These are phyloP conservation scores for Amphimallon solstitiale DNA, from an alignment of 2,888 invertebrate species.

Conservation along the genomic window DNA sequence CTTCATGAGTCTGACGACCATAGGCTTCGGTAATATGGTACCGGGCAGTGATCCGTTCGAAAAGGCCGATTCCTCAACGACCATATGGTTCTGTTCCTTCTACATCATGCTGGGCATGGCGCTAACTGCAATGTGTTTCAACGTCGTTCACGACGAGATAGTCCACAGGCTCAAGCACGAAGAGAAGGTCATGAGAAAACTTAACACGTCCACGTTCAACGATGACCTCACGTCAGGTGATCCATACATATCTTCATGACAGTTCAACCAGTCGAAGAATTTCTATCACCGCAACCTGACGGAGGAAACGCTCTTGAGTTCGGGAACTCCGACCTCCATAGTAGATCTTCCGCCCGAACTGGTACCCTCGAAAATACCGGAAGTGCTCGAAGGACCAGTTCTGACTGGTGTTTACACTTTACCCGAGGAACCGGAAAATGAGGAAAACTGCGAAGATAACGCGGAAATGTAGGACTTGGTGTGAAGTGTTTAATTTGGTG, in stretches of 20 bases:
- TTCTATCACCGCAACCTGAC: slow-evolving; percentile 70
- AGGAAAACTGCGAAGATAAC: slow-evolving; percentile 64
- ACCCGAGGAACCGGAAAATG: slow-evolving; percentile 68
- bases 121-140: slow-evolving; percentile 90
- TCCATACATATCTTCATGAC: slow-evolving; percentile 79
- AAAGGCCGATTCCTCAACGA: slow-evolving; percentile 73
- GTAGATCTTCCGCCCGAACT: slow-evolving; percentile 57
- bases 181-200: slow-evolving; percentile 72
- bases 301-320: slow-evolving; percentile 68
- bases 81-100: slow-evolving; percentile 88
- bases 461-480: slow-evolving; percentile 34
- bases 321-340: slow-evolving; percentile 65
- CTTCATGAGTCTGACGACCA: slow-evolving; percentile 94
- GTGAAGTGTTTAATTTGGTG: neutral
- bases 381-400: slow-evolving; percentile 61
- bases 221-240: slow-evolving; percentile 71
- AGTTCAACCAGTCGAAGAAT: slow-evolving; percentile 71
- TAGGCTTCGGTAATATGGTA: slow-evolving; percentile 88
- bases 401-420: slow-evolving; percentile 68
- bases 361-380: slow-evolving; percentile 52
- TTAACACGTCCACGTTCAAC: slow-evolving; percentile 69
- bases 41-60: slow-evolving; percentile 73
- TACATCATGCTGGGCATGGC: slow-evolving; percentile 90
- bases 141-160: slow-evolving; percentile 88
- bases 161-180: slow-evolving; percentile 78